Conservation (phyloP, 2,797 vertebrate genomes). For the Pseudocheirus occidentalis region DNA sequence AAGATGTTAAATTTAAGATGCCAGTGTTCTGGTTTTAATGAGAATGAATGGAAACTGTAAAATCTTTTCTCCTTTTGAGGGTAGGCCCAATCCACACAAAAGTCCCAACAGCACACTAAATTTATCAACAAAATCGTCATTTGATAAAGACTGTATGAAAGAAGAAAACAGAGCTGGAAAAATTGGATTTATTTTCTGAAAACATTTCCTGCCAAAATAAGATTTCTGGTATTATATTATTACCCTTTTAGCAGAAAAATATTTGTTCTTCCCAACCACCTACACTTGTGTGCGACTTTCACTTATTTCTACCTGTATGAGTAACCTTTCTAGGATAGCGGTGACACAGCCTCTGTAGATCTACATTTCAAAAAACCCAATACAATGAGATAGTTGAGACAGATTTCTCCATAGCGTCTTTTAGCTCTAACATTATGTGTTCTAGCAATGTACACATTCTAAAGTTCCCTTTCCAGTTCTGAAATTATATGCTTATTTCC, state of each 20-base stretch:
- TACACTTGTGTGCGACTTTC: background rate
- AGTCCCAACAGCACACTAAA: constrained; percentile 66
- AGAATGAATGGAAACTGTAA: constrained; percentile 78
- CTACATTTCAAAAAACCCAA: background rate
- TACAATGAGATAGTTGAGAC: background rate
- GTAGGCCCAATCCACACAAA: constrained; percentile 67
- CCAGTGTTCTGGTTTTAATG: constrained; percentile 80
- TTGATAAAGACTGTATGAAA: constrained; percentile 55
- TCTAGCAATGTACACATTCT: background rate
- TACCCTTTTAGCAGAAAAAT: constrained; percentile 44
- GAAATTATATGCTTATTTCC: background rate
- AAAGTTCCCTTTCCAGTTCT: background rate
- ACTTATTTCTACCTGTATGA: background rate
- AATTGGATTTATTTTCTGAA: constrained; percentile 65
- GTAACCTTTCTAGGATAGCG: background rate
- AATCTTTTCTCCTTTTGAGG: constrained; percentile 63
- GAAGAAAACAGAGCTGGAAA: constrained; percentile 46
- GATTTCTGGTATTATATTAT: constrained; percentile 51
- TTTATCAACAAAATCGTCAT: constrained; percentile 67
- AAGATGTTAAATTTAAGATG: constrained; percentile 81
- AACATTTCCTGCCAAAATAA: constrained; percentile 39
- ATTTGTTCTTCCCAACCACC: background rate
- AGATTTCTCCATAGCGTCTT: background rate
- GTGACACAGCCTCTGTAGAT: background rate
- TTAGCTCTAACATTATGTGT: background rate